Percentiles rank a stretch among this genome's conserved stretches.
These are phyloP conservation scores for Tuberolachnus salignus DNA, from an alignment of 2,888 invertebrate genomes.

Conservation along the genomic window DNA sequence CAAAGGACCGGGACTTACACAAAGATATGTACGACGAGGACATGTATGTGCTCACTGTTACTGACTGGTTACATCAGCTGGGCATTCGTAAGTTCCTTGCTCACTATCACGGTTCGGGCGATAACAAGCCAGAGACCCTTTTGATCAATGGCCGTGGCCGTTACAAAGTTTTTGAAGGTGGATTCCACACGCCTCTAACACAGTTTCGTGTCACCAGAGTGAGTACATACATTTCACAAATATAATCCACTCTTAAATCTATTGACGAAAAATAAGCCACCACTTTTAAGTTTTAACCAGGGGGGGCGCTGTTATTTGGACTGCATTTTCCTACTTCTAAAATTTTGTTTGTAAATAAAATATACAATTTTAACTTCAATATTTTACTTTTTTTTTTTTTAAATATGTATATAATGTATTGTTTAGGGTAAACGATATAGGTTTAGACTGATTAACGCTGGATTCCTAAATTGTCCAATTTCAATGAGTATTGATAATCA, in stretches of 20 bases:
- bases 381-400: constrained; percentile 38
- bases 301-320: too few relatives aligned
- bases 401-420: constrained; percentile 58
- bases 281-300: too few relatives aligned
- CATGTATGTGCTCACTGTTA: constrained; percentile 76
- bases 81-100: constrained; percentile 77
- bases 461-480: constrained; percentile 86
- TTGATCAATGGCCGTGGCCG: constrained; percentile 81
- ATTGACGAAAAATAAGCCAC: too few relatives aligned
- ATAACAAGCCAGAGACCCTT: constrained; percentile 81
- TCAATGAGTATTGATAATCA: constrained; percentile 84
- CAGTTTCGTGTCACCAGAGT: constrained; percentile 68
- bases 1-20: constrained; percentile 71
- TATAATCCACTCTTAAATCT: neutral
- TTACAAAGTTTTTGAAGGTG: constrained; percentile 61
- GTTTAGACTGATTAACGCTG: constrained; percentile 82
- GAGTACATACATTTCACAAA: neutral
- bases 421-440: constrained; percentile 75
- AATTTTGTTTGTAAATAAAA: too few relatives aligned
- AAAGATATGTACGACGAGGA: constrained; percentile 78
- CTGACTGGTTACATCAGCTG: constrained; percentile 81
- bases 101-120: constrained; percentile 83
- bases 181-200: constrained; percentile 68
- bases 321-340: too few relatives aligned
- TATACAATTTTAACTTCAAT: neutral